Evolutionary conservation across 2,113 vertebrate species (phyloP).

Genomic region (Hypanus sabinus): DNA sequence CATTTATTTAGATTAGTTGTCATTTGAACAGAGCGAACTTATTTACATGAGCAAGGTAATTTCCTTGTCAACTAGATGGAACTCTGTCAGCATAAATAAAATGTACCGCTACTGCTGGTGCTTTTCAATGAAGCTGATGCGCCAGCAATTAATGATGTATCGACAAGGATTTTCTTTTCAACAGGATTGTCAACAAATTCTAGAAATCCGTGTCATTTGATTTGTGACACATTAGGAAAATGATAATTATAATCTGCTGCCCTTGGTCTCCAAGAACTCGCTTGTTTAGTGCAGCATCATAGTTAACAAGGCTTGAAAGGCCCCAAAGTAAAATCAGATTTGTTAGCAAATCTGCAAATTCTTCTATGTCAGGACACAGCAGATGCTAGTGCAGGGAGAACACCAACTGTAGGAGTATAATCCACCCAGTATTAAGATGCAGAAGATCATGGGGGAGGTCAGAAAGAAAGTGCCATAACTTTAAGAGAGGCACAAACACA

Average conservation of each 20-base stretch:
- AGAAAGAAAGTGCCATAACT: neutral
- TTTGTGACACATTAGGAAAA: neutral
- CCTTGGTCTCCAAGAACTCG: neutral
- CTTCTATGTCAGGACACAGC: neutral
- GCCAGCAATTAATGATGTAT: neutral
- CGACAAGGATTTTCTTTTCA: neutral
- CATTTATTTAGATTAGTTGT: neutral
- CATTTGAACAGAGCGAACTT: neutral
- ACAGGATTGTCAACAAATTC: neutral
- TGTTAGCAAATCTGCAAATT: neutral
- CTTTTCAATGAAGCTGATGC: neutral
- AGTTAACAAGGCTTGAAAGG: neutral
- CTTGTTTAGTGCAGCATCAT: neutral
- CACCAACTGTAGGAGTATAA: neutral
- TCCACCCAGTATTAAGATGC: neutral
- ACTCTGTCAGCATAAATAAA: neutral
- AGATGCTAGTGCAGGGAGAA: neutral
- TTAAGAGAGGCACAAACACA: neutral
- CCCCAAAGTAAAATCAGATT: neutral
- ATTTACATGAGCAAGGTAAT: neutral
- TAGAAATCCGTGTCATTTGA: neutral
- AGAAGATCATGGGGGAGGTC: neutral
- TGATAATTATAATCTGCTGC: neutral
- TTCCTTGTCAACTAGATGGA: neutral
- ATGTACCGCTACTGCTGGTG: neutral